Percentiles rank a stretch among this genome's conserved stretches.
phyloP scores from a whole-genome alignment of 1,140 invertebrate genomes.

The Odontomachus brunneus region DNA sequence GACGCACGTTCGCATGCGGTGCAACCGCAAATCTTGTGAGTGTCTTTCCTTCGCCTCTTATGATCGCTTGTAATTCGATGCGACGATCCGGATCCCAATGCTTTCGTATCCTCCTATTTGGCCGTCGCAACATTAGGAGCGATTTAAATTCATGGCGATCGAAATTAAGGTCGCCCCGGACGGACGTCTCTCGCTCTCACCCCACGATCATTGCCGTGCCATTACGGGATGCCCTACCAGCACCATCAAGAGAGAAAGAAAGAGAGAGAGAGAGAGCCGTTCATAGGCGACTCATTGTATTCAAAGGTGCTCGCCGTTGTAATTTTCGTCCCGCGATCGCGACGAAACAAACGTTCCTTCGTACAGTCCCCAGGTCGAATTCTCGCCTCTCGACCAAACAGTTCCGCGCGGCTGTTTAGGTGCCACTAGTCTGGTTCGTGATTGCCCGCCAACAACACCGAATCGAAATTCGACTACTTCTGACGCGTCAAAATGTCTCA shows the following conservation, averaged over 20 bases:
- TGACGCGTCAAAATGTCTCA: too few species aligned
- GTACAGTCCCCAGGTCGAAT: slow-evolving; percentile 10
- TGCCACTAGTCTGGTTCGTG: neutral
- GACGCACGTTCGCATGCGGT: neutral
- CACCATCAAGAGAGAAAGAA: neutral
- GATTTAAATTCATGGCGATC: slow-evolving; percentile 63
- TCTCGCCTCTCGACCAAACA: neutral
- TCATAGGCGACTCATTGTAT: slow-evolving; percentile 59
- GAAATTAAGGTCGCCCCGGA: slow-evolving; percentile 58
- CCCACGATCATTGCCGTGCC: slow-evolving; percentile 32
- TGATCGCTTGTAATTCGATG: slow-evolving; percentile 40
- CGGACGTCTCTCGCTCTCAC: slow-evolving; percentile 45
- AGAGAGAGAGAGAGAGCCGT: neutral
- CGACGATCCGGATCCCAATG: slow-evolving; percentile 39
- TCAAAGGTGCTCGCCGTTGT: slow-evolving; percentile 45
- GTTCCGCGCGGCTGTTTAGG: neutral
- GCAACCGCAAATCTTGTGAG: slow-evolving; percentile 7
- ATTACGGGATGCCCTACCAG: slow-evolving; percentile 17
- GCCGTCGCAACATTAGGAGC: slow-evolving; percentile 49
- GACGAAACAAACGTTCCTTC: slow-evolving; percentile 9
- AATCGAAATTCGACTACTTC: neutral
- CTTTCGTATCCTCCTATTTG: slow-evolving; percentile 57
- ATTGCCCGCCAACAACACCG: neutral
- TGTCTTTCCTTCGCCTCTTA: neutral
- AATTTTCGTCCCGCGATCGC: slow-evolving; percentile 42